Evolutionary conservation across 2,888 invertebrate genomes (phyloP), one percentile per base, ranked within the genome.

Genomic region (Scaptomyza tumidula): DNA sequence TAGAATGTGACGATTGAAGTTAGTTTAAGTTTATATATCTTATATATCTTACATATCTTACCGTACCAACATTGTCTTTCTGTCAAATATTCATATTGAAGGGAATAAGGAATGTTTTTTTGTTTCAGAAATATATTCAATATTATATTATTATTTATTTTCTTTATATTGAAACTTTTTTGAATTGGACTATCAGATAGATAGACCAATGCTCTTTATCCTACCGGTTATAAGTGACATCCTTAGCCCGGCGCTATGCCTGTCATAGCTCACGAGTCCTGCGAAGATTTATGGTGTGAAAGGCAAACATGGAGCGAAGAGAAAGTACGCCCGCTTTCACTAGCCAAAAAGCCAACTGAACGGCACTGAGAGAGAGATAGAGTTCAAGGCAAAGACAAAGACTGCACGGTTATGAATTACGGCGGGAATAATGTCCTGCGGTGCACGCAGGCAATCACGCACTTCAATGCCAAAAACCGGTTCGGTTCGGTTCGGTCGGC

Each of bases 241-340:
- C 50, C 59, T 65, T 67, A 64, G 49, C 56, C 52, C 62, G 55
- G 46, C 43, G 72, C 61, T 43, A 81, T 48, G 83, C 52, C 65
- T 85, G 79, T 78, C 83, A 60, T 50, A 37, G 45, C 37, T 13
- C 53, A 48, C 60, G 68, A 87, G 70, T 56, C 66, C 39, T 27
- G 37, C 54, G 4, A 66, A 64, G 83, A 84, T 87, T 87, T 84
- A 84, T 84, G 57, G 74, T 87, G 87, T 66, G 85, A 87, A 84
- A 65, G 57, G 54, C 69, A 87, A 84, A 81, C 67, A 6, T 29
- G 29, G 5, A 3, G n/a, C 16, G 37, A 33, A 19, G 63, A 75
- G 82, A 81, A 68, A 84, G 82, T 75, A 66, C 55, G 54, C 24
- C 9, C 9, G 70, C 67, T 77, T 68, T 68, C 63, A 63, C 63